phyloP scores from a whole-genome alignment of 2,797 vertebrate species.

The Carduelis carduelis region DNA sequence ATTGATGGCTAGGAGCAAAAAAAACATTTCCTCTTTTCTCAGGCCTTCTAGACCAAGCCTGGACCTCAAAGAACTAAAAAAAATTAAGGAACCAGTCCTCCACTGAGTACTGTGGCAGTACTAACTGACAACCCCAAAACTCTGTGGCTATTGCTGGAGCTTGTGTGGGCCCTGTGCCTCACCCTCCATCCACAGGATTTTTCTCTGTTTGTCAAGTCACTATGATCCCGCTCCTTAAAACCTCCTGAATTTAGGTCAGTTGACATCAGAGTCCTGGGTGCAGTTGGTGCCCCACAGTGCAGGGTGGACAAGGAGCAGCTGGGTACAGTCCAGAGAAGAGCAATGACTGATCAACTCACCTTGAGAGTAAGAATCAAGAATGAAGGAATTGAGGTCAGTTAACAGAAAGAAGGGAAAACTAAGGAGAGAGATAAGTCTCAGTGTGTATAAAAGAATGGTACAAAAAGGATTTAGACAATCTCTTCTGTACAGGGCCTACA shows the following conservation, averaged over 20 bases:
- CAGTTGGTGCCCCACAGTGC: neutral
- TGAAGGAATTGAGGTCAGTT: neutral
- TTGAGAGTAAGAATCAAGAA: neutral
- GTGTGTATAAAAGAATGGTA: neutral
- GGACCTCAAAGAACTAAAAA: neutral
- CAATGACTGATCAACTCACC: neutral
- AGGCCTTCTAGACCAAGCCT: neutral
- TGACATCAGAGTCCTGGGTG: neutral
- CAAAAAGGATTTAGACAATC: slow-evolving; percentile 24
- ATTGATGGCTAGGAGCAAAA: neutral
- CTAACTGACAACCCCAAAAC: neutral
- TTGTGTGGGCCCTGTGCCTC: neutral
- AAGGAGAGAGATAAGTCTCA: neutral
- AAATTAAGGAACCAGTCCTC: neutral
- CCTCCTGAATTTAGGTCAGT: rapidly evolving
- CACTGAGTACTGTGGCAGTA: neutral
- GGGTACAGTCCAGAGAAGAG: neutral
- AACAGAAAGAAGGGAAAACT: neutral
- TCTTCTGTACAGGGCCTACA: neutral
- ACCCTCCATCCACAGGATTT: neutral
- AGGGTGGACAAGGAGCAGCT: neutral
- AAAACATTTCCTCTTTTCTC: neutral
- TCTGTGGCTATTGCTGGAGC: neutral
- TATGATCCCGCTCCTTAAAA: neutral
- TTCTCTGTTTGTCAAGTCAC: neutral